Percentiles rank a stretch among this genome's conserved stretches.
Conservation (phyloP, 1,140 invertebrate species). For the Mylabris phalerata region DNA sequence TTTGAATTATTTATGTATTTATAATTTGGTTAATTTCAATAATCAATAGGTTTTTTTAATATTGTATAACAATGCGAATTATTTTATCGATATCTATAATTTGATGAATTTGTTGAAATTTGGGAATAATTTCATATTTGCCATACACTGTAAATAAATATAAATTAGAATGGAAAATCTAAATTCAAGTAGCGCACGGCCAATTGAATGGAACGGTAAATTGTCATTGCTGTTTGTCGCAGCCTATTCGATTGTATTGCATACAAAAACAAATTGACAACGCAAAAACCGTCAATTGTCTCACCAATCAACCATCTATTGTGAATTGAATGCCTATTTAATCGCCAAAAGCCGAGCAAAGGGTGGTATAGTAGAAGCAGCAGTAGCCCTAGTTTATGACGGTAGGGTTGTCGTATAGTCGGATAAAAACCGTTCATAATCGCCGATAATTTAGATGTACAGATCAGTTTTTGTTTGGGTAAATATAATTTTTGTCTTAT, state of each 20-base stretch:
- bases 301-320: conserved; percentile 41
- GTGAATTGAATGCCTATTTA: conserved; percentile 38
- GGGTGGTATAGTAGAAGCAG: conserved; percentile 18
- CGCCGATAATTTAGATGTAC: no score
- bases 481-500: no score
- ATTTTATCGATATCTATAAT: no score
- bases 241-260: conserved; percentile 32
- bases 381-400: no score
- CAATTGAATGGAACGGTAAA: conserved; percentile 40
- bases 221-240: conserved; percentile 35
- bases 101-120: no score
- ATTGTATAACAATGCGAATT: no score
- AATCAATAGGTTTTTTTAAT: no score
- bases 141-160: conserved; percentile 19
- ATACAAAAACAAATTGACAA: conserved; percentile 43
- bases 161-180: conserved; percentile 31
- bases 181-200: conserved; percentile 36
- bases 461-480: no score
- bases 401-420: no score
- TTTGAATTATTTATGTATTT: not conserved
- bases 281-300: conserved; percentile 41
- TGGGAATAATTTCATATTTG: conserved; percentile 32
- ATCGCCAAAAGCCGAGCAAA: conserved; percentile 28
- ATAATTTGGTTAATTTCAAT: no score
- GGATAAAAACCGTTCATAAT: no score